phyloP scores from a whole-genome alignment of 2,888 invertebrate genomes.

The Chrysolina americana region DNA sequence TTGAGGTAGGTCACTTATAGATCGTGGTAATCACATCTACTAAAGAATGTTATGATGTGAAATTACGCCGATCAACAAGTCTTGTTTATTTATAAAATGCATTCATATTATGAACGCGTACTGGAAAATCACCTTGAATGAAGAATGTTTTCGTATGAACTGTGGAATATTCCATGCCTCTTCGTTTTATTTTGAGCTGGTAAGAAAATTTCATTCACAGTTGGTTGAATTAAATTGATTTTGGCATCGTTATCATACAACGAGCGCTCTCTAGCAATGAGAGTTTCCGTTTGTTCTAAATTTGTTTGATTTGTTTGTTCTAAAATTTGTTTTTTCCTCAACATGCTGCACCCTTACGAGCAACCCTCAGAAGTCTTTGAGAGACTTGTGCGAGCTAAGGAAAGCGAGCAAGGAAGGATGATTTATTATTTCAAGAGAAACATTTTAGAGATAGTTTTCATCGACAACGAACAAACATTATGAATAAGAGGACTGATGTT shows the following conservation, averaged over 20 bases:
- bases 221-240: constrained; percentile 19
- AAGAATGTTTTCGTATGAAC: constrained; percentile 23
- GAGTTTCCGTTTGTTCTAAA: too few relatives aligned
- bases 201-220: constrained; percentile 22
- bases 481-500: too few relatives aligned
- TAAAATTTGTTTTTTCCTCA: too few relatives aligned
- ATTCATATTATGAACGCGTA: constrained; percentile 11
- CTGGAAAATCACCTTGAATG: constrained; percentile 31
- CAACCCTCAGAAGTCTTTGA: too few relatives aligned
- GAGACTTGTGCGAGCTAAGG: too few relatives aligned
- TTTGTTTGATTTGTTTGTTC: too few relatives aligned
- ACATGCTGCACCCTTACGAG: too few relatives aligned
- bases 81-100: constrained; percentile 23
- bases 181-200: constrained; percentile 20
- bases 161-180: constrained; percentile 9
- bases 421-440: too few relatives aligned
- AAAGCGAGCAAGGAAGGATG: too few relatives aligned
- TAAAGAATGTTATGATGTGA: background rate
- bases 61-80: background rate
- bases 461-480: too few relatives aligned
- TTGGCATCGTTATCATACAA: background rate
- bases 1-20: constrained; percentile 2
- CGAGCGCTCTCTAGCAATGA: constrained; percentile 26
- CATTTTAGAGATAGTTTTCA: too few relatives aligned
- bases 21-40: background rate